Conservation (phyloP, 2,888 invertebrate species). For the Prosapia bicincta region DNA sequence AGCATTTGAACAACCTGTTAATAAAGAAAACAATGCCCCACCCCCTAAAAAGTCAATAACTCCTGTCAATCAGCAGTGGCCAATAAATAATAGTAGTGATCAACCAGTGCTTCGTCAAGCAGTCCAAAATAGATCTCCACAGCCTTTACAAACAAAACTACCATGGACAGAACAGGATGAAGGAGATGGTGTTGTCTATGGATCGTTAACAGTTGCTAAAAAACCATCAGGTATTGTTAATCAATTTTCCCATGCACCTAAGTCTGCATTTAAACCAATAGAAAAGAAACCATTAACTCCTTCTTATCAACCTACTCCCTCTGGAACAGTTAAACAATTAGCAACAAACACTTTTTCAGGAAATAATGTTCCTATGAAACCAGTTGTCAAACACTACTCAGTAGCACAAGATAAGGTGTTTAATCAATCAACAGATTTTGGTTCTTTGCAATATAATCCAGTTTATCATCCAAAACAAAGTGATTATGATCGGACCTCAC, state of each 20-base stretch:
- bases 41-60: slow-evolving; percentile 38
- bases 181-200: slow-evolving; percentile 46
- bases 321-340: slow-evolving; percentile 44
- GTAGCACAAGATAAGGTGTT: slow-evolving; percentile 21
- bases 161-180: slow-evolving; percentile 50
- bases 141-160: slow-evolving; percentile 33
- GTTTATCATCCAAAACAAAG: background rate
- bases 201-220: slow-evolving; percentile 46
- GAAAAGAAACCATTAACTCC: slow-evolving; percentile 42
- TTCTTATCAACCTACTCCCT: slow-evolving; percentile 25
- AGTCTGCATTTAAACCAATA: slow-evolving; percentile 69
- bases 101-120: slow-evolving; percentile 11
- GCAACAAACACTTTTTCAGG: slow-evolving; percentile 43
- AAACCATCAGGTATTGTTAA: slow-evolving; percentile 33
- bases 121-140: slow-evolving; percentile 25
- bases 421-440: slow-evolving; percentile 4
- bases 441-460: background rate
- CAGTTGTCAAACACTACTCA: slow-evolving; percentile 26
- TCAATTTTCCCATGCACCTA: slow-evolving; percentile 70
- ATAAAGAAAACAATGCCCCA: slow-evolving; percentile 7
- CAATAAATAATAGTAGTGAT: background rate
- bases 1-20: slow-evolving; percentile 61
- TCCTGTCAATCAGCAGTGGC: slow-evolving; percentile 12
- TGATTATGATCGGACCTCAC: background rate
- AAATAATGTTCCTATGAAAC: slow-evolving; percentile 24